phyloP scores from a whole-genome alignment of 2,113 vertebrate species.

The Tupaia chinensis region DNA sequence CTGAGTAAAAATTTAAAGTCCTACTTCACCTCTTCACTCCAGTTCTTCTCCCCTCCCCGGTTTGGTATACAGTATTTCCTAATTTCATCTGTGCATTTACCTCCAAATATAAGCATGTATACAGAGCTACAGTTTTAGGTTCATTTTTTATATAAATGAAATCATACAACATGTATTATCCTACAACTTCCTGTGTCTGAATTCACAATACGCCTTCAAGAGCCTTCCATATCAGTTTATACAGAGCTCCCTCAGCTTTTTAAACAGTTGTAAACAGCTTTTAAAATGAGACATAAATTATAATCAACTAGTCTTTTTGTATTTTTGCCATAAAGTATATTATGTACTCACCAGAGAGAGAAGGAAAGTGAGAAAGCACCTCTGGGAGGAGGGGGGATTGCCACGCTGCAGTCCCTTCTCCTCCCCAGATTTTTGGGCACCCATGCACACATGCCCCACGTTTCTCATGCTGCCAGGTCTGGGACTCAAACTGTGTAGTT shows the following conservation, averaged over 20 bases:
- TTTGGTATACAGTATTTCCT: not conserved
- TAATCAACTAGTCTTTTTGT: not conserved
- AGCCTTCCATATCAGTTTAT: not conserved
- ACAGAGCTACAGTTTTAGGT: not conserved
- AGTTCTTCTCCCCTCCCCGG: not conserved
- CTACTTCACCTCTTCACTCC: not conserved
- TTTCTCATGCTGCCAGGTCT: too few species aligned
- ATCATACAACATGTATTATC: not conserved
- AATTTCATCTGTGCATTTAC: not conserved
- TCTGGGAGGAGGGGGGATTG: too few species aligned
- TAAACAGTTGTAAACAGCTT: not conserved
- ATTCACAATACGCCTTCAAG: not conserved
- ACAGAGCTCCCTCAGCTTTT: not conserved
- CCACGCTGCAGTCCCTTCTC: too few species aligned
- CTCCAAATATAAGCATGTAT: not conserved
- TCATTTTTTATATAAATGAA: constrained; percentile 9
- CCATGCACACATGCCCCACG: too few species aligned
- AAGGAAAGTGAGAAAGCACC: too few species aligned
- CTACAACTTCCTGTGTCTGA: not conserved
- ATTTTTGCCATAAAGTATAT: too few species aligned
- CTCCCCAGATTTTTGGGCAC: too few species aligned
- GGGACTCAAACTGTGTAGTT: too few species aligned
- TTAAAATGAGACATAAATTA: not conserved
- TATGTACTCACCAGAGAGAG: too few species aligned
- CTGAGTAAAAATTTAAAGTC: not conserved